Conservation (phyloP, 2,797 vertebrate genomes). For the Columba guinea region DNA sequence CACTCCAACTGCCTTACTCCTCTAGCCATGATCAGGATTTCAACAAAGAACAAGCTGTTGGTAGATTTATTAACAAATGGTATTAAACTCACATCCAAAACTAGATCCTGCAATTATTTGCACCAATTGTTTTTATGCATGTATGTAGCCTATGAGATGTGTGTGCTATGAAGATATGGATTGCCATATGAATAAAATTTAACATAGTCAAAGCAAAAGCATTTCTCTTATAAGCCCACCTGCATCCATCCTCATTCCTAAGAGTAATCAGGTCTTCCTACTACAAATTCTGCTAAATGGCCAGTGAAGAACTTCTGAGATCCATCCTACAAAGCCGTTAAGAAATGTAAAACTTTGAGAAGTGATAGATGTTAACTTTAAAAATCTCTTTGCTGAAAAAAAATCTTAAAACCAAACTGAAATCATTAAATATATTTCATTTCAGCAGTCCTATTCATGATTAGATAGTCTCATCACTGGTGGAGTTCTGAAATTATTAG, state of each 20-base stretch:
- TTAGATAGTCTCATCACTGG: neutral
- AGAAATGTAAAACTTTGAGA: neutral
- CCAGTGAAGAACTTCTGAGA: neutral
- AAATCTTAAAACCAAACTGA: neutral
- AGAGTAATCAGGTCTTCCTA: neutral
- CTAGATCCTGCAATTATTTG: neutral
- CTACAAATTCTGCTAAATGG: neutral
- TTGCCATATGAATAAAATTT: neutral
- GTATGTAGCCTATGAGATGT: neutral
- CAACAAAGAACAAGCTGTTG: neutral
- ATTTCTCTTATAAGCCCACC: neutral
- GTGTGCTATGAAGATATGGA: neutral
- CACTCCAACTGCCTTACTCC: neutral
- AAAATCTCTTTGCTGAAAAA: neutral
- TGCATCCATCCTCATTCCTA: neutral
- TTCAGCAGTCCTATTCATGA: neutral
- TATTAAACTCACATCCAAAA: neutral
- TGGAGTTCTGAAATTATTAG: neutral
- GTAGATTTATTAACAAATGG: neutral
- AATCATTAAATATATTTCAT: neutral
- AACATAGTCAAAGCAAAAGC: neutral
- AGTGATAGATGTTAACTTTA: fast-evolving
- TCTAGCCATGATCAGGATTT: neutral
- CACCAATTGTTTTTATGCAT: neutral
- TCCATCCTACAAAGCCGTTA: neutral